Percentiles rank a stretch among this genome's conserved stretches.
Conservation (phyloP, 1,140 invertebrate species). For the Hermetia illucens region DNA sequence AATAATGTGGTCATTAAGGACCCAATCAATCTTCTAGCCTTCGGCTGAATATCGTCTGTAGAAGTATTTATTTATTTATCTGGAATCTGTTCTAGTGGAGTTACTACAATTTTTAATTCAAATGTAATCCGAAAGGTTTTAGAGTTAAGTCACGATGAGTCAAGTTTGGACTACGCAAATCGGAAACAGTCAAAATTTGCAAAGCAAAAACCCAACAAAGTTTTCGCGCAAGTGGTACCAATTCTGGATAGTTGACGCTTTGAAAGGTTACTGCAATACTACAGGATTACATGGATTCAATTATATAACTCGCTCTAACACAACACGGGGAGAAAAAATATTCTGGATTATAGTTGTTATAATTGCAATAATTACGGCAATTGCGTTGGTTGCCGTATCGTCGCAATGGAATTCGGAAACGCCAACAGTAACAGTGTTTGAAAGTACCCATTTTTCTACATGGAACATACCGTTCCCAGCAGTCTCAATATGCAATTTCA, state of each 20-base stretch:
- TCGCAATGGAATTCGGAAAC: conserved; percentile 32
- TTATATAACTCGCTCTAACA: conserved; percentile 21
- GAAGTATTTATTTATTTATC: no score
- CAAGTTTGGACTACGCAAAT: no score
- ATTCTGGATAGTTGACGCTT: conserved; percentile 23
- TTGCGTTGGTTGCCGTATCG: conserved; percentile 31
- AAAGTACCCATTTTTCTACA: conserved; percentile 51
- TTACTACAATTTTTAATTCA: no score
- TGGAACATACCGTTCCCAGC: conserved; percentile 57
- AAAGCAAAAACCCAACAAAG: no score
- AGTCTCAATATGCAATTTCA: conserved; percentile 51
- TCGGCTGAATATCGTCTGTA: no score
- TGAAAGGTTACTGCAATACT: conserved; percentile 31
- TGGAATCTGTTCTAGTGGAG: no score
- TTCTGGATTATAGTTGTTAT: conserved; percentile 33
- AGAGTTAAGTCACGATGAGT: no score
- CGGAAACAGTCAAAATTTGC: no score
- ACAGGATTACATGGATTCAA: conserved; percentile 31
- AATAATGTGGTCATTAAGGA: no score
- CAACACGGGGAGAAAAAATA: conserved; percentile 16
- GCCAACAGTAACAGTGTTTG: conserved; percentile 39
- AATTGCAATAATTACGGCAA: conserved; percentile 27
- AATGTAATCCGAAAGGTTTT: no score
- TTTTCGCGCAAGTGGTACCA: no score
- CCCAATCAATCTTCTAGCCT: no score